Conservation (phyloP, 2,888 invertebrate species). For the Torymus auratus region DNA sequence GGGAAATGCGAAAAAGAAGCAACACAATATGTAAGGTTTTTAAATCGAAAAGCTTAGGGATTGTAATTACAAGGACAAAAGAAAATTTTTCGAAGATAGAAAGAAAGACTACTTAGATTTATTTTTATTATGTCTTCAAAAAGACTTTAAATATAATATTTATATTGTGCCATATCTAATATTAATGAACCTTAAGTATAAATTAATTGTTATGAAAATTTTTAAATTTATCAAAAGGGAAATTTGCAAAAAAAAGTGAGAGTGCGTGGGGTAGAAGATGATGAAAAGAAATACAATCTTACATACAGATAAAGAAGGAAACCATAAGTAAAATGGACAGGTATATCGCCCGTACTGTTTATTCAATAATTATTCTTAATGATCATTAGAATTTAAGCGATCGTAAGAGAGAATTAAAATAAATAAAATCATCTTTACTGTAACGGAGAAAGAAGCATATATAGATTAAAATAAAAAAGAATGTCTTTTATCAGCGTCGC, state of each 20-base stretch:
- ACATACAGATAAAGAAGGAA: slow-evolving; percentile 42
- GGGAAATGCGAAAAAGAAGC: slow-evolving; percentile 60
- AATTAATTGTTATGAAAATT: slow-evolving; percentile 75
- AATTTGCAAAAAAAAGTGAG: slow-evolving; percentile 67
- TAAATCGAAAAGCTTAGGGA: slow-evolving; percentile 65
- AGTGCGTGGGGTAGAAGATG: slow-evolving; percentile 52
- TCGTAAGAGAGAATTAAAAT: slow-evolving; percentile 53
- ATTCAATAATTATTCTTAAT: slow-evolving; percentile 58
- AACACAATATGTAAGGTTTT: slow-evolving; percentile 56
- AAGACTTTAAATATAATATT: slow-evolving; percentile 76
- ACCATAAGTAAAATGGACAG: slow-evolving; percentile 40
- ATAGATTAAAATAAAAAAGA: slow-evolving; percentile 44
- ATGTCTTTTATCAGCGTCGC: slow-evolving; percentile 52
- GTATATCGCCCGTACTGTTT: slow-evolving; percentile 52
- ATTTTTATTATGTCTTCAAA: slow-evolving; percentile 76
- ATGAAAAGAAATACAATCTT: slow-evolving; percentile 43
- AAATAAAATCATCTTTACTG: slow-evolving; percentile 41
- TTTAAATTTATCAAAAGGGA: slow-evolving; percentile 74
- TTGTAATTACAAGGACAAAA: slow-evolving; percentile 66
- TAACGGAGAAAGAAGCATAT: slow-evolving; percentile 47
- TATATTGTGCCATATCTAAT: slow-evolving; percentile 77
- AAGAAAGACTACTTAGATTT: slow-evolving; percentile 76
- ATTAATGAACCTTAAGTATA: slow-evolving; percentile 75
- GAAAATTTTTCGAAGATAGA: slow-evolving; percentile 70
- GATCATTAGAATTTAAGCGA: slow-evolving; percentile 56